phyloP scores from a whole-genome alignment of 1,140 invertebrate species.

The Tribolium castaneum region DNA sequence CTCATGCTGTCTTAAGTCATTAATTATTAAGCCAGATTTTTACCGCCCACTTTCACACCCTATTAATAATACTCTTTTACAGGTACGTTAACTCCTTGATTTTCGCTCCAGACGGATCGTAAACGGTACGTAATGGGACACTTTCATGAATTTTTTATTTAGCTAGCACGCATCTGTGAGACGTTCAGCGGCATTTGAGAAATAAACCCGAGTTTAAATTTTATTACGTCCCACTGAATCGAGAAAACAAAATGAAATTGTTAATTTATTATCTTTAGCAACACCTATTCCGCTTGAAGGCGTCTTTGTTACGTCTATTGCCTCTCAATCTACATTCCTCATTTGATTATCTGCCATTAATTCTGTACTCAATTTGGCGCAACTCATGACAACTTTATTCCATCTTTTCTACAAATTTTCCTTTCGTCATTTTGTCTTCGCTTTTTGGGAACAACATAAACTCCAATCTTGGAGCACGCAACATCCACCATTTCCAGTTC shows the following conservation, averaged over 20 bases:
- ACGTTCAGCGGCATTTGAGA: neutral
- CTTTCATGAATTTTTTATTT: slow-evolving; percentile 33
- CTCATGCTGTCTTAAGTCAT: neutral
- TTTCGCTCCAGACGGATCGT: slow-evolving; percentile 22
- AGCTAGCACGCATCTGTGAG: neutral
- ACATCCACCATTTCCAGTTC: neutral
- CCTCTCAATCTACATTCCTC: neutral
- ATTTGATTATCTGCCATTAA: slow-evolving; percentile 1
- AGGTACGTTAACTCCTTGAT: slow-evolving; percentile 11
- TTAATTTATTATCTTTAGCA: neutral
- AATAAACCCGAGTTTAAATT: slow-evolving; percentile 7
- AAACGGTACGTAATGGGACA: slow-evolving; percentile 26
- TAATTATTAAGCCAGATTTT: neutral
- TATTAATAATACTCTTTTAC: slow-evolving; percentile 6
- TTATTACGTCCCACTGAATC: neutral
- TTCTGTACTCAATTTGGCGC: neutral
- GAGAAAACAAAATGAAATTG: neutral
- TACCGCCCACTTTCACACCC: neutral
- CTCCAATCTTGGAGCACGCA: neutral
- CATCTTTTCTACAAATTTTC: neutral
- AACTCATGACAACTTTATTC: neutral
- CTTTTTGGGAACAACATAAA: neutral
- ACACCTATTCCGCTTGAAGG: no score
- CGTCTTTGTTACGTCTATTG: neutral
- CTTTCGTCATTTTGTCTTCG: neutral